Evolutionary conservation across 2,888 invertebrate genomes (phyloP).

Genomic region (Tinea trinotella): DNA sequence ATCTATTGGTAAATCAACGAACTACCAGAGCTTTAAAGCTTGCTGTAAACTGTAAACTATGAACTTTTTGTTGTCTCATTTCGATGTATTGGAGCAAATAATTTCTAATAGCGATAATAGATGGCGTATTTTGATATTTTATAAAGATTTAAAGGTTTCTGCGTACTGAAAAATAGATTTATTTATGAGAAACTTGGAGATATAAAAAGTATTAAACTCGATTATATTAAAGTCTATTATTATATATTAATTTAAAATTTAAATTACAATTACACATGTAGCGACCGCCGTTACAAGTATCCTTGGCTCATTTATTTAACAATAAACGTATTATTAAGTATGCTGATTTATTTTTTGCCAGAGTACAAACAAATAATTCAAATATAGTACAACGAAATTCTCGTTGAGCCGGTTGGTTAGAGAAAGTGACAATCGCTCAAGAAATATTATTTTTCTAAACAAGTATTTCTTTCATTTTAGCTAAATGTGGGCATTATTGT

Average conservation of each 20-base stretch:
- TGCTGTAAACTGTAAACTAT: background rate
- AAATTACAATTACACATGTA: background rate
- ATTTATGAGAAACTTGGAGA: no score
- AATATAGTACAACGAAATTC: slow-evolving; percentile 4
- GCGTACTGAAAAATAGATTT: no score
- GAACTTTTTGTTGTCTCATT: background rate
- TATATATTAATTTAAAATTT: no score
- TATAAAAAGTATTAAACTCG: no score
- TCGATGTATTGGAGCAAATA: background rate
- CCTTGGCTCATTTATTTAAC: slow-evolving; percentile 6
- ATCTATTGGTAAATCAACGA: background rate
- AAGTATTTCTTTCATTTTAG: slow-evolving; percentile 9
- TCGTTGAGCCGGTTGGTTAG: slow-evolving; percentile 13
- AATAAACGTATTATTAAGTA: background rate
- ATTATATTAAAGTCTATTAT: no score
- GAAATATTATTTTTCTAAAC: slow-evolving; percentile 5
- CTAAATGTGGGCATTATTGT: slow-evolving; percentile 27
- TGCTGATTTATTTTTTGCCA: background rate
- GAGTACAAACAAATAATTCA: slow-evolving; percentile 8
- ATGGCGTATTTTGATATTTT: background rate
- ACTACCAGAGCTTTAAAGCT: slow-evolving; percentile 7
- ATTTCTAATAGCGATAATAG: background rate
- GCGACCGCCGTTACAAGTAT: background rate
- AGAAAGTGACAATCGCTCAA: slow-evolving; percentile 10
- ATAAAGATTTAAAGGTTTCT: no score